These are phyloP conservation scores for Bombus superbus DNA, from an alignment of 1,140 invertebrate genomes.

Conservation along the genomic window DNA sequence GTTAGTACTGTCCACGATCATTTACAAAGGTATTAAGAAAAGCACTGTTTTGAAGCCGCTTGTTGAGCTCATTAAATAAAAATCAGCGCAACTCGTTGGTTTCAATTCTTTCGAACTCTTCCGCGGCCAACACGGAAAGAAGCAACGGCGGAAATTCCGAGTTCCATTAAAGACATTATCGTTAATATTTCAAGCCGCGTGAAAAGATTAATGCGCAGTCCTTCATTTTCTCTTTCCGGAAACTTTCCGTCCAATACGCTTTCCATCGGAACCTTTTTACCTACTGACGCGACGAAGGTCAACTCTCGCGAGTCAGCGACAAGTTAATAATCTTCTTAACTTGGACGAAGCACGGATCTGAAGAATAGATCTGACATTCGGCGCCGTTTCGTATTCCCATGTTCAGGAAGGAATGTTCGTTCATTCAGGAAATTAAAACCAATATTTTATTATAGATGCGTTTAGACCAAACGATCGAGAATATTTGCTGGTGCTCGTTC, in stretches of 20 bases:
- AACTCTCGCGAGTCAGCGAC: constrained; percentile 16
- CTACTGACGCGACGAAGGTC: constrained; percentile 13
- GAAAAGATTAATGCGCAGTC: constrained; percentile 45
- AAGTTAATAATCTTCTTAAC: constrained; percentile 49
- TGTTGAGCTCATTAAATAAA: constrained; percentile 45
- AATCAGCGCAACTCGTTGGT: constrained; percentile 40
- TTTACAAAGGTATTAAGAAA: constrained; percentile 16
- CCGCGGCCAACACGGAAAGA: not conserved
- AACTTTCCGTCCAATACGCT: constrained; percentile 28
- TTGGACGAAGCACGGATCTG: too few relatives aligned
- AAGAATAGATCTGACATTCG: too few relatives aligned
- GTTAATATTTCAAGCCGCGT: constrained; percentile 41
- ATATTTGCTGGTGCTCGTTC: too few relatives aligned
- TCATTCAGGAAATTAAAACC: too few relatives aligned
- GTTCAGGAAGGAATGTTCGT: too few relatives aligned
- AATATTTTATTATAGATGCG: too few relatives aligned
- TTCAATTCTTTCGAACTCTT: constrained; percentile 23
- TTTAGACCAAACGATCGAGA: too few relatives aligned
- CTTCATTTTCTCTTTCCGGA: not conserved
- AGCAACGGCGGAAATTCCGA: not conserved
- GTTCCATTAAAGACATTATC: constrained; percentile 40
- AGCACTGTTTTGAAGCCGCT: not conserved
- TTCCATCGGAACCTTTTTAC: not conserved
- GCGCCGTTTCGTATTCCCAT: too few relatives aligned
- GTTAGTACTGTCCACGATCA: not conserved